Conservation (phyloP, 64 coral and sea anemone genomes). For the Actinia tenebrosa region DNA sequence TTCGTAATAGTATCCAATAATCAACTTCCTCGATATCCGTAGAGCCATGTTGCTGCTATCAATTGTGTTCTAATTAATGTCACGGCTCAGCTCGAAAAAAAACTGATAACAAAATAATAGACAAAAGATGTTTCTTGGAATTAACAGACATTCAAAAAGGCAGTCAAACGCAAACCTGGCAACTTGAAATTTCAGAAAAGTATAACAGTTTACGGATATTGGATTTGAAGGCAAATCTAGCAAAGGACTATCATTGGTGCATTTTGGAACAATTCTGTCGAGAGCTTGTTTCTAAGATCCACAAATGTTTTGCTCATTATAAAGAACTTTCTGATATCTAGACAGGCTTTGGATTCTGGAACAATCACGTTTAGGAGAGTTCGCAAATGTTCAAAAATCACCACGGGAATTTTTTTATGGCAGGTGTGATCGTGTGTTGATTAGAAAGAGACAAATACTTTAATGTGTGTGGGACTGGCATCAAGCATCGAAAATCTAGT, state of each 20-base stretch:
- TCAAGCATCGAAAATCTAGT: background rate
- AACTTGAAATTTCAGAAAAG: background rate
- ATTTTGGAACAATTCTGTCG: background rate
- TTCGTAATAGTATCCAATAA: constrained; percentile 12
- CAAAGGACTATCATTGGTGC: background rate
- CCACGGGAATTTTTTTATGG: no score
- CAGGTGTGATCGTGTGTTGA: constrained; percentile 5
- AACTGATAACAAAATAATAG: background rate
- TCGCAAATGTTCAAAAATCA: background rate
- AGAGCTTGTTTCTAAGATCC: background rate
- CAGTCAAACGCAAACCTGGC: background rate
- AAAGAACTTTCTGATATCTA: constrained; percentile 1
- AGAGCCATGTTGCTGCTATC: background rate
- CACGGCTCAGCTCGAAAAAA: constrained; percentile 3
- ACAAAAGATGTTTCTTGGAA: background rate
- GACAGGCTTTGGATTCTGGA: background rate
- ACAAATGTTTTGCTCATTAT: constrained; percentile 1
- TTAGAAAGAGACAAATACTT: background rate
- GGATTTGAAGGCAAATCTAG: background rate
- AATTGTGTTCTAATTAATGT: constrained; percentile 16
- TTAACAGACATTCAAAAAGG: background rate
- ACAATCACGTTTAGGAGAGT: background rate
- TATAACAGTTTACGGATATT: background rate
- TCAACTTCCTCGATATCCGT: background rate
- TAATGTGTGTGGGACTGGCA: background rate